Evolutionary conservation across 2,113 vertebrate species (phyloP).

Genomic region (Nesoenas mayeri): DNA sequence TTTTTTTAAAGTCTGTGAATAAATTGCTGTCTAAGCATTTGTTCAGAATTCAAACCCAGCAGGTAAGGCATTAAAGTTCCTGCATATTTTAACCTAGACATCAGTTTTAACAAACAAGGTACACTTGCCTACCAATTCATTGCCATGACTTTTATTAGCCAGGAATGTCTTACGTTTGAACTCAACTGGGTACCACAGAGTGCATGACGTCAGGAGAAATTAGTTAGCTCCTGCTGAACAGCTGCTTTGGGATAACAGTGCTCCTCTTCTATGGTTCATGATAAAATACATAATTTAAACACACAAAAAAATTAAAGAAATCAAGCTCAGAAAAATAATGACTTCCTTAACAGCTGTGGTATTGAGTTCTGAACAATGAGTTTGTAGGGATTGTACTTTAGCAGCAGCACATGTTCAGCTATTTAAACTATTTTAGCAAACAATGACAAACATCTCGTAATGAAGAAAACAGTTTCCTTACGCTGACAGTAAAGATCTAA

Average conservation of each 20-base stretch:
- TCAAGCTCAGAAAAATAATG: background rate
- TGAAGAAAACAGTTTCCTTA: background rate
- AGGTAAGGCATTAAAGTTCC: background rate
- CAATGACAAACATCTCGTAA: background rate
- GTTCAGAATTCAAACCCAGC: background rate
- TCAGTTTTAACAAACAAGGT: background rate
- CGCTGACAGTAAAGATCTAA: background rate
- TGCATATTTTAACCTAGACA: background rate
- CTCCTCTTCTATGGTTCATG: background rate
- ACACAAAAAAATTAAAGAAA: background rate
- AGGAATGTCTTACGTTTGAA: background rate
- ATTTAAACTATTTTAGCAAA: background rate
- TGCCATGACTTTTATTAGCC: background rate
- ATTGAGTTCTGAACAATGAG: background rate
- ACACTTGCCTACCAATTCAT: background rate
- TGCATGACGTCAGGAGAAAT: background rate
- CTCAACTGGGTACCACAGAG: background rate
- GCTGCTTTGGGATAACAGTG: background rate
- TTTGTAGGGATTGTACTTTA: background rate
- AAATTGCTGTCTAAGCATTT: background rate
- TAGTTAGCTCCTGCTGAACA: background rate
- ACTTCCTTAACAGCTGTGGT: background rate
- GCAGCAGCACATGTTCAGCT: background rate
- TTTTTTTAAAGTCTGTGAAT: background rate
- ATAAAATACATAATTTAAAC: background rate